These are phyloP conservation scores for Sardina pilchardus DNA, from an alignment of 2,113 vertebrate species.

Conservation along the genomic window DNA sequence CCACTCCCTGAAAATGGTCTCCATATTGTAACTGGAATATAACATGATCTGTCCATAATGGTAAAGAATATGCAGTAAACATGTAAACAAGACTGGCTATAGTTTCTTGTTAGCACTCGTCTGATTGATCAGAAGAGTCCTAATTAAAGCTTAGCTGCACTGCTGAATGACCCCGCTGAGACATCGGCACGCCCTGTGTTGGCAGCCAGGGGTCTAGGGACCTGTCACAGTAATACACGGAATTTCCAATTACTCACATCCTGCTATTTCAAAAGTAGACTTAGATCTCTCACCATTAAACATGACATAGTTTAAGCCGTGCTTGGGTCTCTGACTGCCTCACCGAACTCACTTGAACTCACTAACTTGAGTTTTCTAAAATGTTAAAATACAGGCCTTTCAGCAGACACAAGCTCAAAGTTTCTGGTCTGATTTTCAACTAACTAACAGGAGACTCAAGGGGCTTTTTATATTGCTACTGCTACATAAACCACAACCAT, in stretches of 20 bases:
- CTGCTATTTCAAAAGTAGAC: background rate
- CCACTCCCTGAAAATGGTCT: background rate
- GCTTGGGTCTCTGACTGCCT: background rate
- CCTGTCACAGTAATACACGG: background rate
- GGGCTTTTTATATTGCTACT: background rate
- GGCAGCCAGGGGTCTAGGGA: background rate
- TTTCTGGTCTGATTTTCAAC: background rate
- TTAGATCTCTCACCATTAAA: background rate
- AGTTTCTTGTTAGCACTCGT: background rate
- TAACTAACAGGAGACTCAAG: background rate
- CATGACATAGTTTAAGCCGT: background rate
- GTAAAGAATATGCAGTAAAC: background rate
- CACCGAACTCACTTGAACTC: too few species aligned
- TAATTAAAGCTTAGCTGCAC: background rate
- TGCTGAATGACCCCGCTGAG: background rate
- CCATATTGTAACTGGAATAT: background rate
- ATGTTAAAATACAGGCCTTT: background rate
- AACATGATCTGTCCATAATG: background rate
- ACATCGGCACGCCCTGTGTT: background rate
- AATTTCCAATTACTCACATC: constrained; percentile 1
- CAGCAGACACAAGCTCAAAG: background rate
- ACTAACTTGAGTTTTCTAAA: background rate
- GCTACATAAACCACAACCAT: background rate
- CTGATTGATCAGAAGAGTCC: background rate
- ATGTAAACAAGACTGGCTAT: background rate